These are phyloP conservation scores for Sinocyclocheilus maitianheensis DNA, from an alignment of 2,113 vertebrate genomes.

Conservation along the genomic window DNA sequence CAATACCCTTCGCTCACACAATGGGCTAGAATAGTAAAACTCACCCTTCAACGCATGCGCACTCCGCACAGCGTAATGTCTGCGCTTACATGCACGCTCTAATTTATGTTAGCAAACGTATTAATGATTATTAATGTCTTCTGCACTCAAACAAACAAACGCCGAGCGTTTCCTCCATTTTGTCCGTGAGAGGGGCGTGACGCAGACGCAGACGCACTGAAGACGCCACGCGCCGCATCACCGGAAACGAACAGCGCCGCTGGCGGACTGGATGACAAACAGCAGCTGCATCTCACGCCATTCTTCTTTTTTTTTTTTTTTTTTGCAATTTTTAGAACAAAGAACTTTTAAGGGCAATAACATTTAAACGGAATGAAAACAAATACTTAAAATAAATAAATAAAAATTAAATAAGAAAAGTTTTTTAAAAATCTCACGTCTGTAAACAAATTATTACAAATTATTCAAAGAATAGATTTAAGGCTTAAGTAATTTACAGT, in stretches of 20 bases:
- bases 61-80: background rate
- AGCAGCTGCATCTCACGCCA: background rate
- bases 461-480: too few species aligned
- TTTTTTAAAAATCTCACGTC: too few species aligned
- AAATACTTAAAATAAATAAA: too few species aligned
- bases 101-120: background rate
- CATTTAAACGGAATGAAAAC: too few species aligned
- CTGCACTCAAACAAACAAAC: background rate
- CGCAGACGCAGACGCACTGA: background rate
- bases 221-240: background rate
- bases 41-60: background rate
- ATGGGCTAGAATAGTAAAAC: background rate
- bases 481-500: too few species aligned
- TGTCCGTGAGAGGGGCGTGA: constrained; percentile 20
- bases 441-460: too few species aligned
- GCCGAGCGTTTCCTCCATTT: background rate
- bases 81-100: background rate
- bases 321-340: too few species aligned
- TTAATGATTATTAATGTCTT: background rate
- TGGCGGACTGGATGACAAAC: background rate
- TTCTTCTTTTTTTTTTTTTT: too few species aligned
- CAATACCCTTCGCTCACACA: background rate
- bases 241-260: background rate
- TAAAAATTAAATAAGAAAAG: too few species aligned
- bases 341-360: too few species aligned